These are phyloP conservation scores for Mustela nigripes DNA, from an alignment of 2,113 vertebrate genomes.

Conservation along the genomic window DNA sequence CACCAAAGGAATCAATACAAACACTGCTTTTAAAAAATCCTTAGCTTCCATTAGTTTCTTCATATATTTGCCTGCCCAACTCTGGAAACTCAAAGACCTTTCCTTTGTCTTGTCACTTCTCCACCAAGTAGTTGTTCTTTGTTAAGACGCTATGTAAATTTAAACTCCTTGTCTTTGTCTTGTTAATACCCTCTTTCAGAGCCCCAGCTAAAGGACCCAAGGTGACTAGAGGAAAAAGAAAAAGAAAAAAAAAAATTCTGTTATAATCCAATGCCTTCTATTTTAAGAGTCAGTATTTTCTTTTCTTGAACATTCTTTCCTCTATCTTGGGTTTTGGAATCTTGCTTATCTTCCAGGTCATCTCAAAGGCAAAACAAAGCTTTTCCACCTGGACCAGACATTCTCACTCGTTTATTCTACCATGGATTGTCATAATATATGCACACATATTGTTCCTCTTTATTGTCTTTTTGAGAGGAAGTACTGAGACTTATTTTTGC, in stretches of 20 bases:
- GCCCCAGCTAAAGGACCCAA: neutral
- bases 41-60: neutral
- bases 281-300: neutral
- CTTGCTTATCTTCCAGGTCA: neutral
- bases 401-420: neutral
- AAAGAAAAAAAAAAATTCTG: neutral
- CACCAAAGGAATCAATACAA: neutral
- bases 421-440: neutral
- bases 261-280: neutral
- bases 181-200: neutral
- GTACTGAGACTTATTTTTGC: conserved; percentile 12
- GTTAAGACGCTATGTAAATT: neutral
- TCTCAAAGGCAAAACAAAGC: neutral
- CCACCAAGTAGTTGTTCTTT: neutral
- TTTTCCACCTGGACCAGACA: neutral
- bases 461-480: neutral
- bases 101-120: neutral
- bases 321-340: neutral
- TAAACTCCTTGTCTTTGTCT: neutral
- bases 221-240: neutral
- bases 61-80: neutral
- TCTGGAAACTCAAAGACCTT: neutral
- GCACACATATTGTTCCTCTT: neutral
- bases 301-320: neutral
- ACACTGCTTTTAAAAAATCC: neutral